These are phyloP conservation scores for Nannoperca australis DNA, from an alignment of 2,797 vertebrate species.

Conservation along the genomic window DNA sequence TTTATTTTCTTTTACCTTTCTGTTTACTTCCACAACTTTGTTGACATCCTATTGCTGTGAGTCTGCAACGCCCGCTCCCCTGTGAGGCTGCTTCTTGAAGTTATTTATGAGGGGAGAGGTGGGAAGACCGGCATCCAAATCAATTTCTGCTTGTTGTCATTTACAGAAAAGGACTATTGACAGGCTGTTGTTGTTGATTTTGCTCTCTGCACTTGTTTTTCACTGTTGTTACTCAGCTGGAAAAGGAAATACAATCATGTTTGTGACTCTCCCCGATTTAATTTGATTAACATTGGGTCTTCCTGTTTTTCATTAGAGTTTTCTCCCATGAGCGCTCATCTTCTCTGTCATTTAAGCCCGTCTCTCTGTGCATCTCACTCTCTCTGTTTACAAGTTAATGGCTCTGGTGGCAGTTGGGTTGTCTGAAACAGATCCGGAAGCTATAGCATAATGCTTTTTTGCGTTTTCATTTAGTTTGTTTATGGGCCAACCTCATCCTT, in stretches of 20 bases:
- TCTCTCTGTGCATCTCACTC: slow-evolving; percentile 1
- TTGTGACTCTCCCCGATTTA: slow-evolving; percentile 21
- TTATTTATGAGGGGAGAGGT: slow-evolving; percentile 51
- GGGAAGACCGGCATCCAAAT: slow-evolving; percentile 42
- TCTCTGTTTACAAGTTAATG: not conserved
- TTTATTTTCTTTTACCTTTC: slow-evolving; percentile 3
- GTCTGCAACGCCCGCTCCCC: slow-evolving; percentile 11
- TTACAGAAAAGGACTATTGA: slow-evolving; percentile 58
- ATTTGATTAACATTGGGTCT: slow-evolving; percentile 10
- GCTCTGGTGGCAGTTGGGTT: not conserved
- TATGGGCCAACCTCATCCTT: not conserved
- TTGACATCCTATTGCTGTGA: slow-evolving; percentile 15
- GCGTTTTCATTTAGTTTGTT: slow-evolving; percentile 4
- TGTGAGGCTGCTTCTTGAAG: slow-evolving; percentile 32
- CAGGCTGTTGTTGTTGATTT: slow-evolving; percentile 29
- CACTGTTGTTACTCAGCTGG: slow-evolving; percentile 4
- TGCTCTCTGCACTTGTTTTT: slow-evolving; percentile 24
- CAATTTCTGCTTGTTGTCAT: slow-evolving; percentile 54
- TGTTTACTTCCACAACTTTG: slow-evolving; percentile 26
- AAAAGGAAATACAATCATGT: slow-evolving; percentile 39
- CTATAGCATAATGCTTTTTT: not conserved
- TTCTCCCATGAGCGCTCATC: slow-evolving; percentile 15
- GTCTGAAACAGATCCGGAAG: slow-evolving; percentile 18
- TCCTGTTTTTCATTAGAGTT: slow-evolving; percentile 20
- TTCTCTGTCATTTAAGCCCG: slow-evolving; percentile 2